Evolutionary conservation across 2,113 vertebrate species (phyloP).

Genomic region (Leptobrachium ailaonicum): DNA sequence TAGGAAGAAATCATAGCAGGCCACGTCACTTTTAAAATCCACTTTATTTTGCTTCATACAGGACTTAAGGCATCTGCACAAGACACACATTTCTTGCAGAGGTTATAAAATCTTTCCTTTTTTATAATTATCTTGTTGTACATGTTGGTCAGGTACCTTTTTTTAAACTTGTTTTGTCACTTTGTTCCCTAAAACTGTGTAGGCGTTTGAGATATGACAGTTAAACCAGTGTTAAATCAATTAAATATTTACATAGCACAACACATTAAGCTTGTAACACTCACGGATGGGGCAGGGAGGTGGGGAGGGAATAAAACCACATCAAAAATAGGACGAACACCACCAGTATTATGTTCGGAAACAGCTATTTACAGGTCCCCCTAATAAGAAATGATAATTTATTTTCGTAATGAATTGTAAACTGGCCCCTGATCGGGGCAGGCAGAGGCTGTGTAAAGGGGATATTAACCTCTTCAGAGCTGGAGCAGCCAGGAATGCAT

Average conservation of each 20-base stretch:
- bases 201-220: conserved; percentile 75
- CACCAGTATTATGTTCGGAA: conserved; percentile 68
- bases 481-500: background rate
- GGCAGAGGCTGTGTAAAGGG: conserved; percentile 69
- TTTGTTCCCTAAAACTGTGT: conserved; percentile 75
- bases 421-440: conserved; percentile 66
- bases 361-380: conserved; percentile 75
- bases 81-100: conserved; percentile 68
- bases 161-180: conserved; percentile 56
- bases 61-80: conserved; percentile 74
- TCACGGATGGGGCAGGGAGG: conserved; percentile 59
- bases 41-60: conserved; percentile 75
- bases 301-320: conserved; percentile 70
- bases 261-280: conserved; percentile 77
- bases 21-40: conserved; percentile 70
- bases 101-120: conserved; percentile 66
- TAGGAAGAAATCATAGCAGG: too few relatives aligned
- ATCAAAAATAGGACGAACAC: conserved; percentile 73
- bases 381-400: conserved; percentile 68
- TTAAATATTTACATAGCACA: conserved; percentile 89
- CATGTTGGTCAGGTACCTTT: conserved; percentile 66
- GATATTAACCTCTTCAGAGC: conserved; percentile 61
- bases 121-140: conserved; percentile 34
- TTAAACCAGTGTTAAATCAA: conserved; percentile 84
- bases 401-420: conserved; percentile 61